Conservation (phyloP, 2,113 vertebrate genomes). For the Terrapene triunguis region DNA sequence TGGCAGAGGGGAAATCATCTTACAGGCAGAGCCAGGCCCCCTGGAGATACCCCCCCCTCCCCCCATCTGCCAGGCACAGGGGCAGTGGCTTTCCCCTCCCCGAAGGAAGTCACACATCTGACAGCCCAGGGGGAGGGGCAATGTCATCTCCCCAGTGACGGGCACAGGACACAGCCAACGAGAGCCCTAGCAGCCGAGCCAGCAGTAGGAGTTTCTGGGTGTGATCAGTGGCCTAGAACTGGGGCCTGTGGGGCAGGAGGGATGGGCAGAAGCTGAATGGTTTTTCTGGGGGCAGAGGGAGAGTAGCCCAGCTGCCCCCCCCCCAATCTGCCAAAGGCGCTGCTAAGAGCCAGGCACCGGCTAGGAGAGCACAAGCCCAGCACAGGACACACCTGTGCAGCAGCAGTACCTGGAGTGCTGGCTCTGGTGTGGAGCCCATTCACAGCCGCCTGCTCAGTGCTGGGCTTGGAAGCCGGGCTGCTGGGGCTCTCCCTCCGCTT, state of each 20-base stretch:
- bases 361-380: not conserved
- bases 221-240: too few relatives aligned
- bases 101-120: not conserved
- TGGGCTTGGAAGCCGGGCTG: not conserved
- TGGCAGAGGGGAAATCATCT: not conserved
- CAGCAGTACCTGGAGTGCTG: slow-evolving; percentile 3
- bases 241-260: too few relatives aligned
- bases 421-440: accelerated
- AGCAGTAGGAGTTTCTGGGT: too few relatives aligned
- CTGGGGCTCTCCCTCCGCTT: slow-evolving; percentile 69
- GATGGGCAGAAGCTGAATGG: too few relatives aligned
- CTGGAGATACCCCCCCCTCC: not conserved
- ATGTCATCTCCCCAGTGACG: not conserved
- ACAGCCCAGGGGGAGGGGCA: too few relatives aligned
- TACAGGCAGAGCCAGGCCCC: not conserved
- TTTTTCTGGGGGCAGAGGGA: not conserved
- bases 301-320: not conserved
- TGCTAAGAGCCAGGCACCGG: not conserved
- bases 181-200: not conserved
- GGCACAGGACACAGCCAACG: not conserved
- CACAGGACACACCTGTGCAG: not conserved
- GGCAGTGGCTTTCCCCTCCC: not conserved
- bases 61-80: too few relatives aligned
- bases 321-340: too few relatives aligned
- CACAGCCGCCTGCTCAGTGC: accelerated